Conservation (phyloP, 2,797 vertebrate genomes). For the Phylloscopus collybita region DNA sequence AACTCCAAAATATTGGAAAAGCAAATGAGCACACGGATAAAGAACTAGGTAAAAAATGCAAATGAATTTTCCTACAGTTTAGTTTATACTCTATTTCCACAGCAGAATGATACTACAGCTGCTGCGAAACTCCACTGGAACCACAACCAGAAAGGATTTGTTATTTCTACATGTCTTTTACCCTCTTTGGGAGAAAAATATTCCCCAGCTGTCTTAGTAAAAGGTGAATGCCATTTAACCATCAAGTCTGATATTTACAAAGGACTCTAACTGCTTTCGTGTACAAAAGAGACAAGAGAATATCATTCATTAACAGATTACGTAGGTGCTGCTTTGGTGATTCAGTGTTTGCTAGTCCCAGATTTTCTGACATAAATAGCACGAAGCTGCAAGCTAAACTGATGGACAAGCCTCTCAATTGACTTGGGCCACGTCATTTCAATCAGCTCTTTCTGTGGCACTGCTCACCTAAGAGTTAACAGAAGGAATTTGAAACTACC, state of each 20-base stretch:
- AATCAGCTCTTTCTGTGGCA: neutral
- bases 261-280: neutral
- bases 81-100: neutral
- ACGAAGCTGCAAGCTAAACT: constrained; percentile 10
- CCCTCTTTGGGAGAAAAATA: neutral
- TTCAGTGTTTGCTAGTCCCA: neutral
- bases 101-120: neutral
- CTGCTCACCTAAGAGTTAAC: neutral
- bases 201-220: neutral
- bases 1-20: neutral
- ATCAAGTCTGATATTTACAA: constrained; percentile 14
- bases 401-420: neutral
- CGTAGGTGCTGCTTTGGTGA: neutral
- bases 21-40: neutral
- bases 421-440: neutral
- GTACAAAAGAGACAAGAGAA: constrained; percentile 24
- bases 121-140: neutral
- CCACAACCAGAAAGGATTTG: neutral
- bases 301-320: neutral
- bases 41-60: neutral
- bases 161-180: neutral
- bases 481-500: neutral
- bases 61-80: neutral
- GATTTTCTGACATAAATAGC: neutral
- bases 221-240: constrained; percentile 16